These are phyloP conservation scores for Ptilorrhoa leucosticta DNA, from an alignment of 2,113 vertebrate genomes.

Conservation along the genomic window DNA sequence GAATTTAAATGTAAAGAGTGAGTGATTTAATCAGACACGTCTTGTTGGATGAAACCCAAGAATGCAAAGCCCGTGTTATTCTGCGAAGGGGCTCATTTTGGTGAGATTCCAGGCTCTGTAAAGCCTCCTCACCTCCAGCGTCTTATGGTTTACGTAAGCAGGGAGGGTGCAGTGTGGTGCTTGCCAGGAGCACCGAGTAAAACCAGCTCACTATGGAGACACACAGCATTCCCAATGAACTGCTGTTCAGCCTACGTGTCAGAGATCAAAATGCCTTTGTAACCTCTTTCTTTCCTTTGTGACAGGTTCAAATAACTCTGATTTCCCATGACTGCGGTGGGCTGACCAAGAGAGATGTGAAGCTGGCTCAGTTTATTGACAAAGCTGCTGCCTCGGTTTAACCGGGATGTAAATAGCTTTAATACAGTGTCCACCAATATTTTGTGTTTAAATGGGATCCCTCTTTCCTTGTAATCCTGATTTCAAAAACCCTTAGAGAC, in stretches of 20 bases:
- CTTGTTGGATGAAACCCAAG: conserved; percentile 8
- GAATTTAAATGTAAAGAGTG: background rate
- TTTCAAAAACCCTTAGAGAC: background rate
- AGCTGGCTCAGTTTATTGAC: conserved; percentile 93
- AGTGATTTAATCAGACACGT: conserved; percentile 18
- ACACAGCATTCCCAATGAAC: rapidly evolving
- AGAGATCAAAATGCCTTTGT: background rate
- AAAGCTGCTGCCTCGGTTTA: conserved; percentile 75
- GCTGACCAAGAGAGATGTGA: conserved; percentile 88
- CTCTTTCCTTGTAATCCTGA: background rate
- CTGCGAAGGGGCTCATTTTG: background rate
- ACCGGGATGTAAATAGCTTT: background rate
- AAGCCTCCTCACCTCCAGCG: background rate
- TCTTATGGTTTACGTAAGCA: background rate
- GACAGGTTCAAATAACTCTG: conserved; percentile 93
- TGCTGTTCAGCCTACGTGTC: background rate
- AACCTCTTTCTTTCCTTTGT: background rate
- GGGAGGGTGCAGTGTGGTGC: background rate
- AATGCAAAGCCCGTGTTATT: background rate
- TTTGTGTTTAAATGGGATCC: background rate
- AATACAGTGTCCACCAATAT: background rate
- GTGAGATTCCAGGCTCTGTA: background rate
- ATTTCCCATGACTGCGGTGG: conserved; percentile 90
- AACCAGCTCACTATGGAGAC: background rate
- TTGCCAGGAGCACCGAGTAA: background rate